Evolutionary conservation across 2,888 invertebrate species (phyloP), one percentile per base, ranked within the genome.

Genomic region (Lasioglossum zephyrum): DNA sequence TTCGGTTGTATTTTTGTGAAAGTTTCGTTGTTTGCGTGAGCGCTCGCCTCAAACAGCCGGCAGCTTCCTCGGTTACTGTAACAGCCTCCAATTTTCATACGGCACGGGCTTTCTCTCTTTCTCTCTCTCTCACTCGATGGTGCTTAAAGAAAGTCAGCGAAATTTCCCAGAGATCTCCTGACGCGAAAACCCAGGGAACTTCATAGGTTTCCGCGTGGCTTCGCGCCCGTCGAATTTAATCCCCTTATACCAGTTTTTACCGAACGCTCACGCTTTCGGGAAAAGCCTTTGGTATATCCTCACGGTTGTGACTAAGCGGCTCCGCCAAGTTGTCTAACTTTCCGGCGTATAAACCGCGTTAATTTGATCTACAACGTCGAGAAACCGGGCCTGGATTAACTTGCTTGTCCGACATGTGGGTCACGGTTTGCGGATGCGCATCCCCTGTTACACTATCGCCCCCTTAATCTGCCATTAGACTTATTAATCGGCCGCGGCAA

Each of bases 361-460:
- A 82, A 82, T 81, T 82, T 63, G 81, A 80, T 81, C 81, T 36
- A 66, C 63, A 83, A 36, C 70, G 75, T 18, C 8, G 49, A 49
- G 72, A 72, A 83, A 76, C 60, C 70, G 39, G 63, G 60, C 16
- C 74, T 39, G 75, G 75, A 82, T 80, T 82, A 80, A 82, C 80
- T 75, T 63, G 70, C 74, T 47, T 41, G 69, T 41, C 82, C 31
- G 41, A 79, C 60, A 72, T 41, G 53, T 60, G 47, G 70, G 74
- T 22, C 47, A 44, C 57, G 80, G 73, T 74, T 79, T 70, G 22
- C 57, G 44, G 9, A 53, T 49, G 66, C 66, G 2, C 4, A 22
- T 22, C 22, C 39, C 70, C 11, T n/a, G 70, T 41, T 41, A 79
- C 79, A 53, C 26, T 9, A 73, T 36, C 44, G 18, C 73, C 31